Percentiles rank a stretch among this genome's conserved stretches.
Evolutionary conservation across 2,888 invertebrate species (phyloP).

Genomic region (Sericinus montela): DNA sequence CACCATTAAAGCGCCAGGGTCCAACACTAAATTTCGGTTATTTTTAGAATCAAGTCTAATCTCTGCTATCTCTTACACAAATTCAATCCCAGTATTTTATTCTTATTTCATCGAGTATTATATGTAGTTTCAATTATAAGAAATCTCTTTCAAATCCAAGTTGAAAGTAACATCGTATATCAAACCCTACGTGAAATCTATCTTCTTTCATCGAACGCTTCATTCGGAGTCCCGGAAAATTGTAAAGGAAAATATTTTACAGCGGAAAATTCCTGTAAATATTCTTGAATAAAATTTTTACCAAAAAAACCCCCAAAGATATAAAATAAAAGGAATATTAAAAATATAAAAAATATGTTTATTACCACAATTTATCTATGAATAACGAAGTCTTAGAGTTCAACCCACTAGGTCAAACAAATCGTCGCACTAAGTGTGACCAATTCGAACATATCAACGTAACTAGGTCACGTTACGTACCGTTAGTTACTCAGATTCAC

Average conservation of each 20-base stretch:
- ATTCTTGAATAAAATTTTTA: background rate
- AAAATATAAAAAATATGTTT: background rate
- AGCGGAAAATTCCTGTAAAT: background rate
- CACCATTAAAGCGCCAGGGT: too few relatives aligned
- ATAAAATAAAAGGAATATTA: background rate
- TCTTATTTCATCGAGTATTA: background rate
- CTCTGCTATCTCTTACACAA: too few relatives aligned
- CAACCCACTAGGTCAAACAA: conserved; percentile 46
- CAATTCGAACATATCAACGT: conserved; percentile 69
- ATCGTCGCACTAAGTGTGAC: conserved; percentile 48
- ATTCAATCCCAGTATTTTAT: too few relatives aligned
- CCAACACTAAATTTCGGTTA: too few relatives aligned
- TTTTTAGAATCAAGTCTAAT: too few relatives aligned
- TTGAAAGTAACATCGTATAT: conserved; percentile 9
- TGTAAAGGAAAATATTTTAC: conserved; percentile 6
- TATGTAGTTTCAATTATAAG: conserved; percentile 7
- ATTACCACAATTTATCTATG: background rate
- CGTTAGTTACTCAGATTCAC: conserved; percentile 34
- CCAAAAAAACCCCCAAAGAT: background rate
- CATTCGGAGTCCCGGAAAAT: conserved; percentile 2
- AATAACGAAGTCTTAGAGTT: conserved; percentile 6
- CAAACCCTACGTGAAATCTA: conserved; percentile 10
- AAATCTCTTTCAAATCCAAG: background rate
- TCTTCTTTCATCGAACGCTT: conserved; percentile 12
- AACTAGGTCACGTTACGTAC: conserved; percentile 56